Percentiles rank a stretch among this genome's conserved stretches.
These are phyloP conservation scores for Rotaria sp. DNA, from an alignment of 2,888 invertebrate genomes.

Conservation along the genomic window DNA sequence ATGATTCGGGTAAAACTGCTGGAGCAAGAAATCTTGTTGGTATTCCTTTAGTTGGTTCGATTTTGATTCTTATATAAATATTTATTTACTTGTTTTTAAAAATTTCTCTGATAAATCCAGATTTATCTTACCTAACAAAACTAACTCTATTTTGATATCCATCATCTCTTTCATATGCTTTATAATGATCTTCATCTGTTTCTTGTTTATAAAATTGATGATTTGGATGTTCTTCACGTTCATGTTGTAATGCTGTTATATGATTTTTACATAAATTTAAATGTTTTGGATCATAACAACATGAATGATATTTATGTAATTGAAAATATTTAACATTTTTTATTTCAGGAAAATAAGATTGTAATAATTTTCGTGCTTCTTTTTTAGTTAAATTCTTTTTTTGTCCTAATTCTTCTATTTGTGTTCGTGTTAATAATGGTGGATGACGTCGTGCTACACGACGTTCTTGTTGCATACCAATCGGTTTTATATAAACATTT, in stretches of 20 bases:
- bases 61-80: background rate
- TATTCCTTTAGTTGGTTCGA: constrained; percentile 10
- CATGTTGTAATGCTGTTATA: constrained; percentile 17
- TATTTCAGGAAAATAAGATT: constrained; percentile 26
- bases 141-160: constrained; percentile 1
- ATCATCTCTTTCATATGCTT: background rate
- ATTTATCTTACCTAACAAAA: background rate
- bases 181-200: background rate
- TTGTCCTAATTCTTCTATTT: background rate
- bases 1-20: background rate
- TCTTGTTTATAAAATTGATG: background rate
- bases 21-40: constrained; percentile 23
- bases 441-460: background rate
- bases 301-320: constrained; percentile 22
- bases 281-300: constrained; percentile 27
- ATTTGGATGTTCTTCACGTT: background rate
- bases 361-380: background rate
- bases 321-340: constrained; percentile 9
- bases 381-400: background rate
- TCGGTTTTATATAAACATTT: background rate
- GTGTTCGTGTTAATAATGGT: background rate
- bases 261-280: constrained; percentile 17
- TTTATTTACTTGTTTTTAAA: background rate
- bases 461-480: constrained; percentile 7
- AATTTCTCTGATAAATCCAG: too few relatives aligned